Conservation (phyloP, 2,113 vertebrate species). For the Myotis yumanensis region DNA sequence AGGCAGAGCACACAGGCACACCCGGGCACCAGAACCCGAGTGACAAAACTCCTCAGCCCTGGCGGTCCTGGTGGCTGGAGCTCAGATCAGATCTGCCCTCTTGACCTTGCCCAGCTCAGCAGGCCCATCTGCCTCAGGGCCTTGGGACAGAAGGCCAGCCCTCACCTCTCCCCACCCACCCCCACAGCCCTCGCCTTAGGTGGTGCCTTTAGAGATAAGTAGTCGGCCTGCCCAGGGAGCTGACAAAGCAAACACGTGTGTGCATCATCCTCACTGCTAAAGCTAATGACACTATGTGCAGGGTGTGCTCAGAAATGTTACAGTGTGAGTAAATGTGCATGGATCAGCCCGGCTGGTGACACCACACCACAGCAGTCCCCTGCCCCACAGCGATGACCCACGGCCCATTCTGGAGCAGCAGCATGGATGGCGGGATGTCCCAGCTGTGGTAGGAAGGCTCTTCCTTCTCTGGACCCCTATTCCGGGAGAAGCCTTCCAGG, state of each 20-base stretch:
- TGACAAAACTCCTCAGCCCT: neutral
- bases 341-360: neutral
- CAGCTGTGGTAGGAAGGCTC: neutral
- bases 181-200: neutral
- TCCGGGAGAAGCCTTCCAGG: neutral
- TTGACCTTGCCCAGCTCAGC: neutral
- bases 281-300: neutral
- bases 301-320: neutral
- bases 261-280: neutral
- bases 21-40: neutral
- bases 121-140: neutral
- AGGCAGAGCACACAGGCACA: neutral
- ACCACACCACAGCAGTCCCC: neutral
- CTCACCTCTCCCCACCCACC: neutral
- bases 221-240: neutral
- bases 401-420: neutral
- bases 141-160: neutral
- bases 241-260: neutral
- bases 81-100: neutral
- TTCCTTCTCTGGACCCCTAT: no score
- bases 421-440: neutral
- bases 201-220: conserved; percentile 28
- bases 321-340: no score
- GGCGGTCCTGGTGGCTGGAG: neutral
- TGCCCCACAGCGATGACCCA: neutral